Evolutionary conservation across 1,140 invertebrate genomes (phyloP), one percentile per base, ranked within the genome.

Genomic region (Plodia interpunctella): DNA sequence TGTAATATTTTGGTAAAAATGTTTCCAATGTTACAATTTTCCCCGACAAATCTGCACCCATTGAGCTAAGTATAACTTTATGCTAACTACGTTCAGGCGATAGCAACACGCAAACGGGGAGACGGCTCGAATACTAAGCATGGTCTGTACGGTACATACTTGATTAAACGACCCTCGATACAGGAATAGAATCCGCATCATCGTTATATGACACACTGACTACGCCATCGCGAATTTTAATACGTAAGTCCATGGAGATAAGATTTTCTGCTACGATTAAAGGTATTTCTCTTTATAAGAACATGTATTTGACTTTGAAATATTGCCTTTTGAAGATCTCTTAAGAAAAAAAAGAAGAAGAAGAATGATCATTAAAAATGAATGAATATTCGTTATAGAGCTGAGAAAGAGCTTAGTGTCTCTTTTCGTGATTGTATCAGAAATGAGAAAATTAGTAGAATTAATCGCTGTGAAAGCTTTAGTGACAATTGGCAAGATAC

Each of bases 101-200:
- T 44, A 44, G 13, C 13, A 15, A 44, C 38, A 44, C 38, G n/a
- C 38, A 44, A 44, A 44, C 38, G 38, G 38, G 15, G 38, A 44
- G 10, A 44, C 38, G 13, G 15, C 38, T 6, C 3, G 38, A 44
- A 44, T 44, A 44, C 38, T 44, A 44, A 44, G n/a, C 38, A 15
- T 10, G 38, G 1, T 15, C 38, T 44, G 38, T n/a, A n/a, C 38
- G n/a, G 38, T 15, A 44, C 38, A 44, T 44, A 44, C 38, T 44
- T 44, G 38, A 44, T 44, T 44, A 44, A 44, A 44, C 38, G 38
- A 44, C 15, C n/a, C n/a, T 32, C 38, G 38, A 44, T 44, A 44
- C 38, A 44, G 38, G 38, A 44, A 44, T 44, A 44, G 38, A n/a
- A 44, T n/a, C 15, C 0, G 38, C 38, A n/a, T 44, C 38, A 44